Base-by-base conservation (phyloP, 2,113 vertebrate genomes). In the Chamaea fasciata region DNA sequence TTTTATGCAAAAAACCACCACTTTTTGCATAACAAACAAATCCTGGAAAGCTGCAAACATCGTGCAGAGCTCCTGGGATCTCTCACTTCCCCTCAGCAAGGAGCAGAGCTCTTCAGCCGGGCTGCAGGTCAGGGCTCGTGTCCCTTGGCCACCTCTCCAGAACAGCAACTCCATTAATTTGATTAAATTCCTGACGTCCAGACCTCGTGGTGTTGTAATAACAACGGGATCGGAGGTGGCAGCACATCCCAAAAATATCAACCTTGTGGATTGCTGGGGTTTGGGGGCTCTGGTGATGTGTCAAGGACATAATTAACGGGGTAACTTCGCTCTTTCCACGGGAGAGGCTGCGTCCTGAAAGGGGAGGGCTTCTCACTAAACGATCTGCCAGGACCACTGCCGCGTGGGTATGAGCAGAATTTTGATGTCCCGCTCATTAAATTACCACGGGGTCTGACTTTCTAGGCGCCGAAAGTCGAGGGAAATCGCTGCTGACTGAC, bases 341-440 rank as follows among this genome's bases (percentile, higher is more conserved):
- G 28, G 47, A 94, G 39, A 10, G 73, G 70, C 90, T 97, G 62
- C 81, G 91, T 87, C 95, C 91, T 93, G 92, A 63, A 96, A 96
- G 71, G 88, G 71, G 88, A 96, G 89, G 60, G 57, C 86, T 95
- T 81, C 94, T 94, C 88, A 80, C 95, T 83, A 92, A 96, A 74
- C 46, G 87, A 88, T 94, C 93, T 96, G 96, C 96, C 97, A 97
- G 93, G 95, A 93, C 69, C 41, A 13, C 90, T 68, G 47, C 92
- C 69, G 87, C 87, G 31, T 85, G 96, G 73, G 78, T 96, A 91
- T 97, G 97, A 98, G 60, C 82, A 73, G 97, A 98, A 97, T 98
- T 97, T 97, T 97, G 82, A 98, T 97, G 90, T 88, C 75, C 83
- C 3, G 22, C 97, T 98, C 97, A 97, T 98, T 98, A 98, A 97